Percentiles rank a stretch among this genome's conserved stretches.
phyloP scores from a whole-genome alignment of 2,797 vertebrate genomes.

The Amazona finschi region DNA sequence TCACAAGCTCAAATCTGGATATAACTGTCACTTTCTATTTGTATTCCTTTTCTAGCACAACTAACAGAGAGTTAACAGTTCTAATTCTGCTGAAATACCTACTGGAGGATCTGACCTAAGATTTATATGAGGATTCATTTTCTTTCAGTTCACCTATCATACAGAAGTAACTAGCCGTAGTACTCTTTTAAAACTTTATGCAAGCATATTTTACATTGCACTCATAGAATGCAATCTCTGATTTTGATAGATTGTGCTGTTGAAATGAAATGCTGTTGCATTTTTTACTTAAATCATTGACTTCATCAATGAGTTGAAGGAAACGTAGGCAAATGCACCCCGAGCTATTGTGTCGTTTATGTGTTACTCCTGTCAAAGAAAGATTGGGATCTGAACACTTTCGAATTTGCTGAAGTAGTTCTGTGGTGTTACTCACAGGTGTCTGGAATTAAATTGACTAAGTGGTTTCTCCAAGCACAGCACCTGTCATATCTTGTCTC shows the following conservation, averaged over 20 bases:
- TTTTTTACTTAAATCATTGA: neutral
- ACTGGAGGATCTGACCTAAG: neutral
- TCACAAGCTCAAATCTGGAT: neutral
- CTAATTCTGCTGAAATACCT: neutral
- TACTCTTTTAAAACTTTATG: neutral
- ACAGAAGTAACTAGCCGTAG: neutral
- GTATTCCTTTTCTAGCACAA: neutral
- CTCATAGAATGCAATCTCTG: neutral
- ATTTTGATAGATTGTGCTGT: neutral
- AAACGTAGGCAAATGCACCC: neutral
- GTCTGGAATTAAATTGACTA: constrained; percentile 76
- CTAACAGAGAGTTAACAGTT: neutral
- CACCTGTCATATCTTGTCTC: constrained; percentile 83
- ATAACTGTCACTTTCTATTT: neutral
- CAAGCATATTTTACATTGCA: neutral
- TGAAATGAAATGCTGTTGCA: neutral
- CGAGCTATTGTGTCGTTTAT: accelerated
- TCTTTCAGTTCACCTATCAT: neutral
- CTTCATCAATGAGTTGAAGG: neutral
- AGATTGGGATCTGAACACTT: neutral
- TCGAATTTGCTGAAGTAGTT: constrained; percentile 71
- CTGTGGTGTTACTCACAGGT: constrained; percentile 55
- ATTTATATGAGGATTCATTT: neutral
- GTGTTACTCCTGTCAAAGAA: neutral
- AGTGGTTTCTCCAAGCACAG: constrained; percentile 79